These are phyloP conservation scores for Gymnoscopelus braueri DNA, from an alignment of 2,797 vertebrate genomes.

Conservation along the genomic window DNA sequence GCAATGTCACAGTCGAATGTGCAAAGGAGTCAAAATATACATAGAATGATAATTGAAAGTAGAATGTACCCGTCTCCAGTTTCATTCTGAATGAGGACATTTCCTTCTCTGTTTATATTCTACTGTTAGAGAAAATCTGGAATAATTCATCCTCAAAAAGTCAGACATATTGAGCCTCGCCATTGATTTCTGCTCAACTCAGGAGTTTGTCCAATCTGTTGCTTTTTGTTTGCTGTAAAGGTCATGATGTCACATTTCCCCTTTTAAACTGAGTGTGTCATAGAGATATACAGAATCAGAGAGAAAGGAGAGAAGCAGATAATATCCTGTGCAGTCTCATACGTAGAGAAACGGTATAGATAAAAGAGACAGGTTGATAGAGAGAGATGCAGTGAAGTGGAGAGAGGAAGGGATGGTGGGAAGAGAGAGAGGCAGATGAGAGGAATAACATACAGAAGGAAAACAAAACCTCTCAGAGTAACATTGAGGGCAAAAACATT, in stretches of 20 bases:
- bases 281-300: no score
- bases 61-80: no score
- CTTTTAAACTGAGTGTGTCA: neutral
- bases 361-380: neutral
- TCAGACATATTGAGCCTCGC: conserved; percentile 48
- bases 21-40: no score
- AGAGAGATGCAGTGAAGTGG: neutral
- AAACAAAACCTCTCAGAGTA: neutral
- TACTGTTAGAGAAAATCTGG: neutral
- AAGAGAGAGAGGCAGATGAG: neutral
- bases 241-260: conserved; percentile 47
- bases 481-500: neutral
- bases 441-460: neutral
- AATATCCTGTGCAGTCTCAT: neutral
- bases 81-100: no score
- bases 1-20: no score
- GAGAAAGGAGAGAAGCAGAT: no score
- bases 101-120: neutral
- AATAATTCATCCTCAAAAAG: conserved; percentile 22
- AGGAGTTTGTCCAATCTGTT: conserved; percentile 42
- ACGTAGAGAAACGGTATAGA: neutral
- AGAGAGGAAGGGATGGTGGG: neutral
- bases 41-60: no score
- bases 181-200: conserved; percentile 58
- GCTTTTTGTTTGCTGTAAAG: conserved; percentile 41